Percentiles rank a stretch among this genome's conserved stretches.
Conservation (phyloP, 2,888 invertebrate species). For the Nomada fabriciana region DNA sequence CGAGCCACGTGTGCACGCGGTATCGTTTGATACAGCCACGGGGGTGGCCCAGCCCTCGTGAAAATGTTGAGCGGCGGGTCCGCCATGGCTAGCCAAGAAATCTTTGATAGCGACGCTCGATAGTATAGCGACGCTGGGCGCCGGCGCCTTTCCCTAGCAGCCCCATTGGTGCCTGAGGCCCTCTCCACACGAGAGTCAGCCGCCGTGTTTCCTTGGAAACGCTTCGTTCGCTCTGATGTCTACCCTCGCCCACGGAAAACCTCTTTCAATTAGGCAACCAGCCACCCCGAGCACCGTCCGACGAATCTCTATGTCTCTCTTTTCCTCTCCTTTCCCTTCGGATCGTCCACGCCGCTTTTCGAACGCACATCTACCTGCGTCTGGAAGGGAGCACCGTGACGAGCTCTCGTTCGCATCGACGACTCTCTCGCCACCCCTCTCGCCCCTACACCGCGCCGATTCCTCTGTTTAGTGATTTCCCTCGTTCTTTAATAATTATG, state of each 20-base stretch:
- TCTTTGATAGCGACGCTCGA: slow-evolving; percentile 82
- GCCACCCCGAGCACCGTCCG: slow-evolving; percentile 67
- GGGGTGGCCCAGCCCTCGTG: slow-evolving; percentile 40
- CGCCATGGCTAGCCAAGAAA: slow-evolving; percentile 80
- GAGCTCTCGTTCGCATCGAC: slow-evolving; percentile 35
- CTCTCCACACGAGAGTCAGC: slow-evolving; percentile 77
- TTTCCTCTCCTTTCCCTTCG: slow-evolving; percentile 21
- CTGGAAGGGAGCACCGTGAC: slow-evolving; percentile 18
- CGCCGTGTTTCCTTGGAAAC: slow-evolving; percentile 83
- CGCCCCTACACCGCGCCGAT: not conserved
- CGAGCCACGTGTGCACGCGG: slow-evolving; percentile 44
- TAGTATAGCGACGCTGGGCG: slow-evolving; percentile 79
- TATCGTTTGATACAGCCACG: slow-evolving; percentile 6
- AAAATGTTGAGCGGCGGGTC: slow-evolving; percentile 64
- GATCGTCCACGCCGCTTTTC: slow-evolving; percentile 28
- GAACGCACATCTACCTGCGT: slow-evolving; percentile 34
- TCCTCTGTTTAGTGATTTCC: slow-evolving; percentile 29
- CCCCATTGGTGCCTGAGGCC: slow-evolving; percentile 79
- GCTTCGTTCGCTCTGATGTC: slow-evolving; percentile 78
- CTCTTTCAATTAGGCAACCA: slow-evolving; percentile 82
- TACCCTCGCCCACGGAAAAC: slow-evolving; percentile 77
- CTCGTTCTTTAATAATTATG: slow-evolving; percentile 34
- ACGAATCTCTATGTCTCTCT: slow-evolving; percentile 34
- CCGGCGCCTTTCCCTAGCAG: slow-evolving; percentile 78
- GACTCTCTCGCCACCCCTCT: not conserved